These are phyloP conservation scores for Huso huso DNA, from an alignment of 2,797 vertebrate species.

Conservation along the genomic window DNA sequence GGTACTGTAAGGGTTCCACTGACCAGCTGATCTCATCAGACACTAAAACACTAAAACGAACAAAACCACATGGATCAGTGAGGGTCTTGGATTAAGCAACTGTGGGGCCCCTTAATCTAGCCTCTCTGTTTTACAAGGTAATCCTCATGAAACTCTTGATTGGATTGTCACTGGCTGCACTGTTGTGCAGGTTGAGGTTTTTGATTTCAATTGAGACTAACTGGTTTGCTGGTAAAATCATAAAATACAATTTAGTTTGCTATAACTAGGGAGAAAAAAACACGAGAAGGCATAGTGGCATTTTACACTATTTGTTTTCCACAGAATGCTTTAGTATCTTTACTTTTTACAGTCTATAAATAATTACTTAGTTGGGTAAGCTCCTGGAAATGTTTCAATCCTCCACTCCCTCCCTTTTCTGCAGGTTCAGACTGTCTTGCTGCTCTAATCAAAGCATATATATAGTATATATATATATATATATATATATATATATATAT, in stretches of 20 bases:
- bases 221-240: neutral
- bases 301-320: neutral
- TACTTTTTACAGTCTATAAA: slow-evolving; percentile 11
- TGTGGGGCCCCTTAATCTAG: neutral
- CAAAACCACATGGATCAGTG: neutral
- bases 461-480: no score
- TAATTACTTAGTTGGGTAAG: slow-evolving; percentile 7
- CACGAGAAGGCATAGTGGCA: neutral
- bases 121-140: slow-evolving; percentile 6
- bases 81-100: neutral
- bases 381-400: neutral
- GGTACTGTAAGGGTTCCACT: no score
- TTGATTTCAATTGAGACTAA: slow-evolving; percentile 1
- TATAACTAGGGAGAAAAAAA: no score
- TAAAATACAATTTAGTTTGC: neutral
- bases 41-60: slow-evolving; percentile 16
- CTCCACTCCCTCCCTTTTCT: no score
- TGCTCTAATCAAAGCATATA: no score
- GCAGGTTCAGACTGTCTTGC: no score
- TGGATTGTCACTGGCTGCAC: neutral
- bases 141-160: neutral
- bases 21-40: slow-evolving; percentile 24
- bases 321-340: neutral
- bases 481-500: no score
- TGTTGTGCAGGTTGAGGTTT: neutral